Base-by-base conservation (phyloP, 2,797 vertebrate genomes). In the Tamandua tetradactyla region DNA sequence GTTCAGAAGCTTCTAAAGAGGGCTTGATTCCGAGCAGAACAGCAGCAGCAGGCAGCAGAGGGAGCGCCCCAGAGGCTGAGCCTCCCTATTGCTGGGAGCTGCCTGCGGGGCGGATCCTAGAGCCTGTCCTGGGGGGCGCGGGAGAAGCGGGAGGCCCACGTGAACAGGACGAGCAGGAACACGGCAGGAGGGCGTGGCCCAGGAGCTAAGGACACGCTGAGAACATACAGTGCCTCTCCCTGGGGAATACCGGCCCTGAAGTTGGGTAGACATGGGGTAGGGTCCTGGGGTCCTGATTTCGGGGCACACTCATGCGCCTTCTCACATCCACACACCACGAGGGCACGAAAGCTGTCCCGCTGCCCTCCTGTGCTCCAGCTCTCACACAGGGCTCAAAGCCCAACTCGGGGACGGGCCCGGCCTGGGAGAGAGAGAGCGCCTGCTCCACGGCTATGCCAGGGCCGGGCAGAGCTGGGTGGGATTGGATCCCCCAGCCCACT, bases 371-470 rank as follows among this genome's bases (percentile, higher is more conserved):
- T 22, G 55, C 55, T 55, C 18, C 18, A 5, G 55, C 20, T 20
- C 55, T 7, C 55, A 22, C 52, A 22, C 55, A 20, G 18, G 18
- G 55, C 55, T 55, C 6, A 22, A 55, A 55, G 20, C 20, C 55
- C 55, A 22, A 44, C 49, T 55, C 22, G 3, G 32, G 7, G 37
- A 32, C 2, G 35, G 40, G 79, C 9, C 11, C 52, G 64, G 47
- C 23, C 35, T 35, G 42, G 76, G 66, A 68, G 3, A 17, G 47
- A 17, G 23, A 57, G n/a, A 22, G 15, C 61, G 75, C n/a, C 55
- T 44, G 44, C 42, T 0, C 2, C 81, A 61, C 13, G 25, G 35
- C 44, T 35, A 17, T 80, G 88, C 37, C 49, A 23, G 0, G 0
- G 55, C 80, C 44, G 4, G 61, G 68, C 61, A 25, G 30, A 35